These are phyloP conservation scores for Myrmecophaga tridactyla DNA, from an alignment of 2,113 vertebrate genomes.

Conservation along the genomic window DNA sequence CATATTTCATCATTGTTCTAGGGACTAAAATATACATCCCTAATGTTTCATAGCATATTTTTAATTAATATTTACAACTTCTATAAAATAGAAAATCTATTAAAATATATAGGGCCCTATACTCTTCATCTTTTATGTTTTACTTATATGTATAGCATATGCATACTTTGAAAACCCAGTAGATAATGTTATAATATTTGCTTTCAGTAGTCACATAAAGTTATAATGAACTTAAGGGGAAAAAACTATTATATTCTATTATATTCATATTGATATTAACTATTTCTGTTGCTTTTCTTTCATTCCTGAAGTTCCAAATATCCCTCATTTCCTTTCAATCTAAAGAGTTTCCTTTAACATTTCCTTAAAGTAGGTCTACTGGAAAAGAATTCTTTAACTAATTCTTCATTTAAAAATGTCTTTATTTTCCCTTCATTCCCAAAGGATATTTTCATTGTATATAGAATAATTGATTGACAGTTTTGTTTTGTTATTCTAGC, in stretches of 20 bases:
- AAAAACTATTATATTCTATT: neutral
- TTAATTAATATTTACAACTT: neutral
- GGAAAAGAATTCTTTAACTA: neutral
- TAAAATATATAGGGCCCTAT: neutral
- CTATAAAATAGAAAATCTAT: neutral
- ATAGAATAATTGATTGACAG: neutral
- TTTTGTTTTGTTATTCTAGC: neutral
- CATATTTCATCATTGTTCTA: neutral
- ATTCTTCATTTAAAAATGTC: neutral
- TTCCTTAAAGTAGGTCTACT: neutral
- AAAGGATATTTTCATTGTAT: neutral
- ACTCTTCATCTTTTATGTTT: neutral
- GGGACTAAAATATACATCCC: neutral
- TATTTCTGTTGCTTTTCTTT: neutral
- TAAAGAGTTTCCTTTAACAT: neutral
- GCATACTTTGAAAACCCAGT: neutral
- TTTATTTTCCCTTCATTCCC: neutral
- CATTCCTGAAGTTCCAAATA: neutral
- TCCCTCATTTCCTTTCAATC: neutral
- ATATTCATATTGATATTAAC: neutral
- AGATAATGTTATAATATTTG: neutral
- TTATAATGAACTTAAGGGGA: neutral
- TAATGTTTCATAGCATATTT: neutral
- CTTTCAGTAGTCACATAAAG: neutral
- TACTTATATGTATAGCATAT: neutral